These are phyloP conservation scores for Channallabes apus DNA, from an alignment of 2,797 vertebrate genomes.

Conservation along the genomic window DNA sequence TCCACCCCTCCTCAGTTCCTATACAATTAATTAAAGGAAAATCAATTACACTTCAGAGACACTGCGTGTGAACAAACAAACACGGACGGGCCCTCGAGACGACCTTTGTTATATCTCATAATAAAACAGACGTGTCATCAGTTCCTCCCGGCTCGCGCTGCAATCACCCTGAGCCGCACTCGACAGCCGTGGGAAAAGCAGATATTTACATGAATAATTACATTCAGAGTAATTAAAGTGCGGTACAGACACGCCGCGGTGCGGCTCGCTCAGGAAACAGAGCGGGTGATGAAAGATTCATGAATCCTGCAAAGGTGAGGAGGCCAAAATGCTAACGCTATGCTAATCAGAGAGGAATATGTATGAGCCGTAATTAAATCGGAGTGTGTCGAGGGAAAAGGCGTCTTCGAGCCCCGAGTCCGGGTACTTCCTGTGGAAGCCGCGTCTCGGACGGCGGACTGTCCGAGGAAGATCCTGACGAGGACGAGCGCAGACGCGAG, in stretches of 20 bases:
- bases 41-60: slow-evolving; percentile 41
- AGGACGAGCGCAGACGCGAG: background rate
- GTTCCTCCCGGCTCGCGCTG: background rate
- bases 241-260: slow-evolving; percentile 52
- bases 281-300: slow-evolving; percentile 61
- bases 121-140: slow-evolving; percentile 63
- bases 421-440: background rate
- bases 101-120: slow-evolving; percentile 58
- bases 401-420: background rate
- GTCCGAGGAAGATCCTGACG: background rate
- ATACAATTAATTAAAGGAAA: slow-evolving; percentile 10
- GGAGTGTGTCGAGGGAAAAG: background rate
- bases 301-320: slow-evolving; percentile 59
- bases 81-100: slow-evolving; percentile 42
- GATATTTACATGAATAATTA: slow-evolving; percentile 74
- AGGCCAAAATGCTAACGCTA: slow-evolving; percentile 64
- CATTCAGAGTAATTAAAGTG: slow-evolving; percentile 58
- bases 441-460: background rate
- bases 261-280: slow-evolving; percentile 49
- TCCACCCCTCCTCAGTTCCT: background rate
- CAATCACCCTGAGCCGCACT: background rate
- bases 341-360: slow-evolving; percentile 74
- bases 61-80: slow-evolving; percentile 43
- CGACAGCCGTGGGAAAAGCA: slow-evolving; percentile 24
- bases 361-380: slow-evolving; percentile 58